Evolutionary conservation across 2,797 vertebrate species (phyloP).

Genomic region (Malacoraja senta): DNA sequence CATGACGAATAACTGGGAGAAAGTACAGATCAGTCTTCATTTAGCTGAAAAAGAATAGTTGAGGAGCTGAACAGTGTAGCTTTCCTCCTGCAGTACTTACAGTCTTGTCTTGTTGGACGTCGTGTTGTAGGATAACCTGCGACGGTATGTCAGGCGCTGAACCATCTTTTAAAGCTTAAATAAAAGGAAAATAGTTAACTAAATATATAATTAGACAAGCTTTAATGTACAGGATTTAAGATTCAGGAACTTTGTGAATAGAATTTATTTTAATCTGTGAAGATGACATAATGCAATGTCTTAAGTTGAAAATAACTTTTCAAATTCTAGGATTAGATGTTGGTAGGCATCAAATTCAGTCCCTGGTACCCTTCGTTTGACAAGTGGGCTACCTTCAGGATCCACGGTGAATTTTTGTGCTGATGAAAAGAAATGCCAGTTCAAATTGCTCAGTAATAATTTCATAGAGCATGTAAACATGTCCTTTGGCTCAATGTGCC

Average conservation of each 20-base stretch:
- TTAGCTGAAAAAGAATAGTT: not conserved
- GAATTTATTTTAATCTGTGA: not conserved
- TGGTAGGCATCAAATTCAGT: not conserved
- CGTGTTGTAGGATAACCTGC: slow-evolving; percentile 98
- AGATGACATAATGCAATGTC: not conserved
- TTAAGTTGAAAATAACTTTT: not conserved
- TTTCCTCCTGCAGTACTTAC: slow-evolving; percentile 62
- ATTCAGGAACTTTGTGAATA: not conserved
- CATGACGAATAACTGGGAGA: not conserved
- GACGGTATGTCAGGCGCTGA: slow-evolving; percentile 93
- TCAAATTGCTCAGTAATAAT: too few species aligned
- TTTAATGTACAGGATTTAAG: not conserved
- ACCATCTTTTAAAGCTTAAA: slow-evolving; percentile 73
- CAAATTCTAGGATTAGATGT: not conserved
- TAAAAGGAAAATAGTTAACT: not conserved
- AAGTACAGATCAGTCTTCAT: not conserved
- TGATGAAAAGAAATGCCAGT: too few species aligned
- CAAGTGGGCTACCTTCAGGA: too few species aligned
- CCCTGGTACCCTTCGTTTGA: too few species aligned
- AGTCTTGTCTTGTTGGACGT: slow-evolving; percentile 95
- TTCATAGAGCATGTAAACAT: too few species aligned
- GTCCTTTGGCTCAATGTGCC: too few species aligned
- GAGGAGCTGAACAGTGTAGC: not conserved
- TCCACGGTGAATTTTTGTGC: too few species aligned
- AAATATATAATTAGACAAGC: too few species aligned